These are phyloP conservation scores for Capreolus pygargus DNA, from an alignment of 2,113 vertebrate species.

Conservation along the genomic window DNA sequence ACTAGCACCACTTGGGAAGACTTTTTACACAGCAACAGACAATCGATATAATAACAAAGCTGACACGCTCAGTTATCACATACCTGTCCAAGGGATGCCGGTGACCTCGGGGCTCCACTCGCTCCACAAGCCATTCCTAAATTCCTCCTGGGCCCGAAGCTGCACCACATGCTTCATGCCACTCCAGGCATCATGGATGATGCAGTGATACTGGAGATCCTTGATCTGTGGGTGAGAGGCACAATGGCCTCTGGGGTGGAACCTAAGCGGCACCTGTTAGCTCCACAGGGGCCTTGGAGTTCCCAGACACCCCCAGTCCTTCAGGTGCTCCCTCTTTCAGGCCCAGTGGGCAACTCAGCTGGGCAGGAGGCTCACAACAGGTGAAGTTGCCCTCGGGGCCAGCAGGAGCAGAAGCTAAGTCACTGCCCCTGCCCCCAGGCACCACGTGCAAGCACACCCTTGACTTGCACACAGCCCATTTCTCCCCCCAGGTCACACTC, in stretches of 20 bases:
- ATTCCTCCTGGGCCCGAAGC: conserved; percentile 81
- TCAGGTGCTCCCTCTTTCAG: too few relatives aligned
- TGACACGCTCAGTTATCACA: fast-evolving
- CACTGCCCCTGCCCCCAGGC: background rate
- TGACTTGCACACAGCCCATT: fast-evolving
- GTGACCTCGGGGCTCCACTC: conserved; percentile 78
- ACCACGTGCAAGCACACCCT: background rate
- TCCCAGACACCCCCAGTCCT: background rate
- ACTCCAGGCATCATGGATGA: conserved; percentile 66
- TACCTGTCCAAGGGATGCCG: conserved; percentile 82
- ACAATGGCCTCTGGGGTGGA: background rate
- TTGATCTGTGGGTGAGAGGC: conserved; percentile 39
- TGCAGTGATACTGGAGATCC: background rate
- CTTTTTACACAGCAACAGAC: background rate
- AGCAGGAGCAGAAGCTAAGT: background rate
- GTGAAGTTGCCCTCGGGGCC: background rate
- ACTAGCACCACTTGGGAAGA: background rate
- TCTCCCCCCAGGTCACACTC: background rate
- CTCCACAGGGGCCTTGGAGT: too few relatives aligned
- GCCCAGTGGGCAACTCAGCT: background rate
- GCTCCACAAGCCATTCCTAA: conserved; percentile 72
- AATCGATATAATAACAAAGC: background rate
- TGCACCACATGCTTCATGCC: conserved; percentile 70
- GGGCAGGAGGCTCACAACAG: background rate
- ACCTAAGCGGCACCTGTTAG: fast-evolving